These are phyloP conservation scores for Lytechinus variegatus DNA, from an alignment of 35 echinoderm and acorn worm species.

Conservation along the genomic window DNA sequence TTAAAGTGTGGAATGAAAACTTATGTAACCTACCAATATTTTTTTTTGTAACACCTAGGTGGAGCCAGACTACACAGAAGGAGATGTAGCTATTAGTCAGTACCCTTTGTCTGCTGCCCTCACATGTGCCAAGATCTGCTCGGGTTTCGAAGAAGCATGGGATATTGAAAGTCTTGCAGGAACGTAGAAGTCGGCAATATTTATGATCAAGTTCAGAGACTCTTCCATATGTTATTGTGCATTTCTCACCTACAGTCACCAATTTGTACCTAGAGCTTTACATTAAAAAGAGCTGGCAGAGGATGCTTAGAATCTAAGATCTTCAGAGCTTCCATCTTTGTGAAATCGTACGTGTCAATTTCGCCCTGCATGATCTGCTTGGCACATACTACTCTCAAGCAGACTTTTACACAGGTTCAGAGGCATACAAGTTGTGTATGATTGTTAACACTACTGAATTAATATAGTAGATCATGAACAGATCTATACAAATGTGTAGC, in stretches of 20 bases:
- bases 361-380: no score
- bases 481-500: not conserved
- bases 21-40: not conserved
- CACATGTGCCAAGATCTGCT: conserved; percentile 96
- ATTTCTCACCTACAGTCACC: not conserved
- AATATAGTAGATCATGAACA: not conserved
- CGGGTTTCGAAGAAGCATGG: conserved; percentile 97
- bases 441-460: not conserved
- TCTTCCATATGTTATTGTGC: not conserved
- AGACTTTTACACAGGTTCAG: not conserved
- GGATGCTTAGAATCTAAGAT: no score
- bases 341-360: not conserved
- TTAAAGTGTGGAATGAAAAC: not conserved
- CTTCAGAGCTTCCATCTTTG: not conserved
- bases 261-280: not conserved
- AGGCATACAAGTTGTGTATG: not conserved
- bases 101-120: conserved; percentile 97
- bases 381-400: not conserved
- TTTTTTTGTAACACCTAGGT: conserved; percentile 55
- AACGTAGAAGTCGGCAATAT: not conserved
- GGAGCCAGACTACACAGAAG: conserved; percentile 85
- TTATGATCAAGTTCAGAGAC: not conserved
- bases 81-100: conserved; percentile 87
- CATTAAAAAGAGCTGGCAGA: no score
- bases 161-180: conserved; percentile 59